Evolutionary conservation across 2,888 invertebrate species (phyloP), one percentile per base, ranked within the genome.

Genomic region (Neria commutata): DNA sequence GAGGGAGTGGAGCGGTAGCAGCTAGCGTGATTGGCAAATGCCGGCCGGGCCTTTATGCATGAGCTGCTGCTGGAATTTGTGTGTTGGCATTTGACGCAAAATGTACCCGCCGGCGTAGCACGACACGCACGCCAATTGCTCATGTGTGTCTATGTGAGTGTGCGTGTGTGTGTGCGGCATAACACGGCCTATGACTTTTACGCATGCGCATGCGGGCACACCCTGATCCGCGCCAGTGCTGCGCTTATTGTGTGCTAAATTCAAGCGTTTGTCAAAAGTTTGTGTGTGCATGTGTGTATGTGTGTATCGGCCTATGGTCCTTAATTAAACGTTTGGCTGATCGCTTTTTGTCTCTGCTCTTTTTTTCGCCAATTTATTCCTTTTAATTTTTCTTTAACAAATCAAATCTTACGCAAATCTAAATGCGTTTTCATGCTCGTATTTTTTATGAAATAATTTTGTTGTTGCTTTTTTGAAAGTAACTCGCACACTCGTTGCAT

Each of bases 181-280:
- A n/a, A 37, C 21, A 19, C 21, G 21, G 5, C 42, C 17, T 42
- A 42, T 21, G 42, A 42, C 42, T 42, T 42, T 42, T 42, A 42
- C 42, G 42, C 42, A 42, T 42, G 14, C 5, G 21, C 21, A 29
- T 6, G 11, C 29, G 25, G 71, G 64, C 74, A 72, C 71, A 72
- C 71, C 71, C 71, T 71, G 71, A 60, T 66, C 54, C 50, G 29
- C 29, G 29, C 11, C 29, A 11, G 11, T 11, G 29, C 29, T 8
- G 6, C 29, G 29, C 6, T 29, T 29, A 6, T 8, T 8, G 29
- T 29, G 11, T 8, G 29, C 11, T 29, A 6, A 29, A 11, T 29
- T 29, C 29, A 29, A 29, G 29, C 29, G 11, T 6, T 29, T 11
- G 29, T 29, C 11, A 29, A 6, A 29, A 29, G 29, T 29, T 37